A percentile compares a stretch with the other conserved stretches of the same genome.
These are phyloP conservation scores for Mionectes olivaceus DNA, from an alignment of 2,797 vertebrate species.

Conservation along the genomic window DNA sequence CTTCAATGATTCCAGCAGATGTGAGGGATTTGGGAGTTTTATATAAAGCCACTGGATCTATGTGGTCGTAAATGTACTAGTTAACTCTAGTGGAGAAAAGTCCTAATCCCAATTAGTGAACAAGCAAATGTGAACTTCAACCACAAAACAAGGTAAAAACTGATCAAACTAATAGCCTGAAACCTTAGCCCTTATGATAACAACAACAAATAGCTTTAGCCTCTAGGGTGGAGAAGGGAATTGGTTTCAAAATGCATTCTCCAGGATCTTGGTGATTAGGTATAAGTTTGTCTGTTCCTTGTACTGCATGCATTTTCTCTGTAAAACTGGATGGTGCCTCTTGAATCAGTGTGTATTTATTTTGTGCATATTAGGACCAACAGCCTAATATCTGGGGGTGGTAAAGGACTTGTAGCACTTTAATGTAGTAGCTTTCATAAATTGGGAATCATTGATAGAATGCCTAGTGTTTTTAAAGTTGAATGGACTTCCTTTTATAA, in stretches of 20 bases:
- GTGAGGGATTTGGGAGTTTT: not conserved
- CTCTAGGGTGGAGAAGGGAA: slow-evolving; percentile 31
- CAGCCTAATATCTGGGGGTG: slow-evolving; percentile 58
- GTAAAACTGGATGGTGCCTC: slow-evolving; percentile 68
- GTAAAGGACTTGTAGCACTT: slow-evolving; percentile 75
- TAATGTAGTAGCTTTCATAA: slow-evolving; percentile 71
- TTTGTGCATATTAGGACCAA: slow-evolving; percentile 63
- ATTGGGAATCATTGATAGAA: slow-evolving; percentile 59
- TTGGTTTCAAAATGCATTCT: slow-evolving; percentile 9
- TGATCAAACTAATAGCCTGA: slow-evolving; percentile 13
- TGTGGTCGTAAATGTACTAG: not conserved
- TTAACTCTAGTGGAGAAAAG: not conserved
- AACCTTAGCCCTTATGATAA: not conserved
- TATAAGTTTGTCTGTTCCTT: slow-evolving; percentile 23
- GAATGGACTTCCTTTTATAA: slow-evolving; percentile 74
- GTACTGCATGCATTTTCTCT: slow-evolving; percentile 62
- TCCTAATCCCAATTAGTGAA: slow-evolving; percentile 9
- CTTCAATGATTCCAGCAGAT: slow-evolving; percentile 3
- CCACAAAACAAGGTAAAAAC: slow-evolving; percentile 18
- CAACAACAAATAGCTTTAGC: slow-evolving; percentile 44
- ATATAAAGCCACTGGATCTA: not conserved
- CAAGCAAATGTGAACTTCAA: slow-evolving; percentile 22
- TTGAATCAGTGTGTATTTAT: slow-evolving; percentile 64
- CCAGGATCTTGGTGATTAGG: slow-evolving; percentile 31
- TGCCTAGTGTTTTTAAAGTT: slow-evolving; percentile 73